Evolutionary conservation across 2,888 invertebrate genomes (phyloP), one percentile per base, ranked within the genome.

Genomic region (Andrena dorsata): DNA sequence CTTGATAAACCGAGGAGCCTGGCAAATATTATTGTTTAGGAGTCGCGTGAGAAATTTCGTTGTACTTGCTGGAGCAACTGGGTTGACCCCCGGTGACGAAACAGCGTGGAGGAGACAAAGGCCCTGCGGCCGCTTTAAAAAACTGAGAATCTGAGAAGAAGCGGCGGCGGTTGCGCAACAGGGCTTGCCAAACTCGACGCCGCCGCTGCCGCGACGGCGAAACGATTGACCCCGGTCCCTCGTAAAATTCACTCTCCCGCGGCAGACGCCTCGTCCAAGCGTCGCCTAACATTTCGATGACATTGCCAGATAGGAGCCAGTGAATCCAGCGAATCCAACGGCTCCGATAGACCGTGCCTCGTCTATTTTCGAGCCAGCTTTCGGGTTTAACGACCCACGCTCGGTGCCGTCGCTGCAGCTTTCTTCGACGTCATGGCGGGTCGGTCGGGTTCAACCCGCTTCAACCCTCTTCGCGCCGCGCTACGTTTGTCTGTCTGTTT

Each of bases 151-250:
- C 49, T 13, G 51, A 8, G 13, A 6, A 32, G 23, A 16, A 23
- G 53, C 20, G 7, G 0, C 16, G 20, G 2, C 13, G 49, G 53
- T 78, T 75, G 53, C 68, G 78, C 56, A 75, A 78, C 49, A 0
- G 10, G 60, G 23, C 74, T 68, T 68, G 66, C 61, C 74, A 68
- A 78, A 74, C 74, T 47, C 61, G 65, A 35, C n/a, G 60, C n/a
- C 49, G n/a, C 49, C 23, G 20, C 51, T 1, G 32, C 8, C 10
- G 41, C 13, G 41, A 0, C 72, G 28, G 16, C 53, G 69, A 56
- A 64, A n/a, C 77, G 74, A 63, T 56, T 78, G 78, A 75, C 78
- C 68, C 68, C 51, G 20, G 28, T 41, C 66, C 30, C 61, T 28
- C 51, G 49, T 61, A 35, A 41, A 13, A 23, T n/a, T 60, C 41